phyloP scores from a whole-genome alignment of 1,140 invertebrate species.

The Steinernema khuongi region DNA sequence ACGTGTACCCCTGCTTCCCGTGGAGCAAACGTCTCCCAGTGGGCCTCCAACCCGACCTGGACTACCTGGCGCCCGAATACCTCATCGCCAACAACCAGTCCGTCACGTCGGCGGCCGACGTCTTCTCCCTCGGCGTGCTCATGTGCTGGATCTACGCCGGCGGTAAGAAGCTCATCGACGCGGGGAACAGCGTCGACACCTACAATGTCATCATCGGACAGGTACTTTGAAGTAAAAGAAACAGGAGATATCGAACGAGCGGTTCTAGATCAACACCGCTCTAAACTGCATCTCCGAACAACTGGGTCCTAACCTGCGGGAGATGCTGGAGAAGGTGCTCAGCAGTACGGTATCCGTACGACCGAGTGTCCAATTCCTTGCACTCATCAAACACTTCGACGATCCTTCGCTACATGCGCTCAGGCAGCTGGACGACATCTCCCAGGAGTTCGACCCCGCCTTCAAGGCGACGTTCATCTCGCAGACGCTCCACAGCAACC shows the following conservation, averaged over 20 bases:
- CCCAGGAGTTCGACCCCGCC: constrained; percentile 53
- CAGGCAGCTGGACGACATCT: constrained; percentile 54
- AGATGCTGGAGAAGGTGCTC: constrained; percentile 48
- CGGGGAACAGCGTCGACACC: constrained; percentile 59
- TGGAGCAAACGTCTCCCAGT: constrained; percentile 62
- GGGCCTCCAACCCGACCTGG: constrained; percentile 62
- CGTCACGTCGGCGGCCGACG: constrained; percentile 61
- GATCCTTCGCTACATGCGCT: constrained; percentile 50
- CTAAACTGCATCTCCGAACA: constrained; percentile 46
- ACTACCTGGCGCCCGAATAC: constrained; percentile 62
- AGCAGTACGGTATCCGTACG: constrained; percentile 46
- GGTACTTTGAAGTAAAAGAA: constrained; percentile 44
- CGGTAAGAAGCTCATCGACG: constrained; percentile 60
- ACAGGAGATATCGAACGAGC: not conserved
- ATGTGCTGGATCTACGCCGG: constrained; percentile 62
- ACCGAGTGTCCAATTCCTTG: constrained; percentile 48
- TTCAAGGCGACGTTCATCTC: constrained; percentile 48
- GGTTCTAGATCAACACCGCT: constrained; percentile 47
- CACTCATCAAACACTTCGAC: constrained; percentile 56
- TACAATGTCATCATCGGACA: constrained; percentile 61
- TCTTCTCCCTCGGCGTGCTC: constrained; percentile 62
- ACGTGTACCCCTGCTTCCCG: constrained; percentile 59
- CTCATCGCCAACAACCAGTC: constrained; percentile 34
- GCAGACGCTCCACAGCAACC: constrained; percentile 42
- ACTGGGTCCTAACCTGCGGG: constrained; percentile 48